Evolutionary conservation across 2,888 invertebrate genomes (phyloP).

Genomic region (Catocala sponsa): DNA sequence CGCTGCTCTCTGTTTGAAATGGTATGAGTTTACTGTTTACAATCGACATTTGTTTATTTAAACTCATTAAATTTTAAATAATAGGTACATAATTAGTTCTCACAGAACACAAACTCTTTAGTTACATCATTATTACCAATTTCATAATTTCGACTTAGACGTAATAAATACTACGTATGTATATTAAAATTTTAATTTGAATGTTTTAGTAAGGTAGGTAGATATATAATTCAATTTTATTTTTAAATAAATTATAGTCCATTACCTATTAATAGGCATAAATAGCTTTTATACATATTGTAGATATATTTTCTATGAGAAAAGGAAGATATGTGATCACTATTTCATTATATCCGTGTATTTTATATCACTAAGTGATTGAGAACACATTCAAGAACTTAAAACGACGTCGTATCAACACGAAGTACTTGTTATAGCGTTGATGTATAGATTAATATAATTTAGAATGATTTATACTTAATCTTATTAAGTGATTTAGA

Average conservation of each 20-base stretch:
- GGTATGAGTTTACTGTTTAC: constrained; percentile 10
- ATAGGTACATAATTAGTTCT: constrained; percentile 30
- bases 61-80: constrained; percentile 25
- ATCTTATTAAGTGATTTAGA: constrained; percentile 75
- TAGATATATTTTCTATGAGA: constrained; percentile 62
- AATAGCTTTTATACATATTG: constrained; percentile 57
- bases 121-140: constrained; percentile 31
- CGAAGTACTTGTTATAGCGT: constrained; percentile 43
- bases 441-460: constrained; percentile 61
- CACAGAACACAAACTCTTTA: constrained; percentile 43
- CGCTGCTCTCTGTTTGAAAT: not conserved
- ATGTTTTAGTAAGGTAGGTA: constrained; percentile 34
- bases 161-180: constrained; percentile 38
- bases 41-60: constrained; percentile 14
- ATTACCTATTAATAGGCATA: constrained; percentile 71
- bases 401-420: constrained; percentile 46
- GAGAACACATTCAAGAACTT: constrained; percentile 59
- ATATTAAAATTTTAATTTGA: constrained; percentile 46
- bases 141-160: constrained; percentile 43
- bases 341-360: constrained; percentile 63
- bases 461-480: constrained; percentile 77
- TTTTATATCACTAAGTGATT: constrained; percentile 76
- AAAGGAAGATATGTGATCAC: constrained; percentile 80
- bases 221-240: constrained; percentile 51
- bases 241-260: constrained; percentile 59